Conservation (phyloP, 2,888 invertebrate species). For the Euzophera pinguis region DNA sequence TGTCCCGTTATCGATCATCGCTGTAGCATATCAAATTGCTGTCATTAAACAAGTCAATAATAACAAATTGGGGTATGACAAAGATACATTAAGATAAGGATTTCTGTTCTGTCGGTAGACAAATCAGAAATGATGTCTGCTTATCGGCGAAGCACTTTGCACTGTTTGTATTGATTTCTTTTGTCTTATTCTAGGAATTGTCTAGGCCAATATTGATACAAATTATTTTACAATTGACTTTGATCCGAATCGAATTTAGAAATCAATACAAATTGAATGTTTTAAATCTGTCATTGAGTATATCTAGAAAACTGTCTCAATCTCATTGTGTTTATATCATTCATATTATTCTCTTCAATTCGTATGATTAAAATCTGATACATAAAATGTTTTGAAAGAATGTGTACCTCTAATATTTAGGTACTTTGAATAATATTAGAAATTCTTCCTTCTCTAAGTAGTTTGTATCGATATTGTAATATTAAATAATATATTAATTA, state of each 20-base stretch:
- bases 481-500: too few species aligned
- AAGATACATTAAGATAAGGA: slow-evolving; percentile 13
- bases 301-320: too few species aligned
- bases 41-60: slow-evolving; percentile 58
- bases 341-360: slow-evolving; percentile 3
- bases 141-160: neutral
- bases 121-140: neutral
- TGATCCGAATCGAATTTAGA: too few species aligned
- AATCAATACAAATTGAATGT: too few species aligned
- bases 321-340: too few species aligned
- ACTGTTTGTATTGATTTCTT: slow-evolving; percentile 5
- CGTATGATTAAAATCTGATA: too few species aligned
- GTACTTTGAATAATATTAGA: too few species aligned
- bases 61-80: slow-evolving; percentile 24
- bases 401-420: too few species aligned
- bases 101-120: neutral
- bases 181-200: neutral
- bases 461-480: slow-evolving; percentile 49
- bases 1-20: slow-evolving; percentile 70
- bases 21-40: slow-evolving; percentile 64
- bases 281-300: too few species aligned
- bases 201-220: too few species aligned
- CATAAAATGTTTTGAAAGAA: too few species aligned
- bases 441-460: slow-evolving; percentile 16
- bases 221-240: too few species aligned